Evolutionary conservation across 2,888 invertebrate species (phyloP).

Genomic region (Stenurella melanura): DNA sequence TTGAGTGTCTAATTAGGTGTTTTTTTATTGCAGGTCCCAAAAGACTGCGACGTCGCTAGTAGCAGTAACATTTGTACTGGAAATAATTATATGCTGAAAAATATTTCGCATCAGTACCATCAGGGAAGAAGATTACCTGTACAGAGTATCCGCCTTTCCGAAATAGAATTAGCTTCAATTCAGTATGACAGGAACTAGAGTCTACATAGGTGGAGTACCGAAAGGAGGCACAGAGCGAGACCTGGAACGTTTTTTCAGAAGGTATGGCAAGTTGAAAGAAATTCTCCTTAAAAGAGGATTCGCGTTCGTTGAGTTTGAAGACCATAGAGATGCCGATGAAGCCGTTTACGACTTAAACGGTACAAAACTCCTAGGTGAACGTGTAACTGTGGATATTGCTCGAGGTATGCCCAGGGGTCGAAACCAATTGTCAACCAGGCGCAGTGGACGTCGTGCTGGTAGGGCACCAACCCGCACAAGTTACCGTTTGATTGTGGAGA

Average conservation of each 20-base stretch:
- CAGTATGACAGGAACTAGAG: slow-evolving; percentile 80
- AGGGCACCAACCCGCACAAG: slow-evolving; percentile 99
- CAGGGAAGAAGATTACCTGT: slow-evolving; percentile 82
- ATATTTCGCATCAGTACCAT: too few relatives aligned
- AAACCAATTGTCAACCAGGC: slow-evolving; percentile 73
- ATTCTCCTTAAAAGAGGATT: slow-evolving; percentile 89
- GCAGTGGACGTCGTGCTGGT: slow-evolving; percentile 75
- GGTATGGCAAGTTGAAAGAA: slow-evolving; percentile 86
- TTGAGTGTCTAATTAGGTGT: slow-evolving; percentile 58
- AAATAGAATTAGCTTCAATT: slow-evolving; percentile 48
- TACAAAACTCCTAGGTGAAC: slow-evolving; percentile 96
- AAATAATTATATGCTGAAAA: slow-evolving; percentile 84
- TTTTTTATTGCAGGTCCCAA: slow-evolving; percentile 79
- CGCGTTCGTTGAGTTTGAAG: slow-evolving; percentile 97
- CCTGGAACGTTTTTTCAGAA: slow-evolving; percentile 87
- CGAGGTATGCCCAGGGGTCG: slow-evolving; percentile 82
- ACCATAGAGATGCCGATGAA: slow-evolving; percentile 98
- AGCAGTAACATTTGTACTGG: slow-evolving; percentile 83
- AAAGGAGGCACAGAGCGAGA: slow-evolving; percentile 86
- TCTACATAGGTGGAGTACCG: slow-evolving; percentile 86
- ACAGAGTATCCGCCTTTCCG: slow-evolving; percentile 74
- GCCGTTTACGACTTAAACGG: slow-evolving; percentile 99
- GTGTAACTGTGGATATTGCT: slow-evolving; percentile 82
- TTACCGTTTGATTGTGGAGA: slow-evolving; percentile 97
- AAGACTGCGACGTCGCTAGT: slow-evolving; percentile 83